Base-by-base conservation (phyloP, 1,140 invertebrate genomes). In the Drosophila ficusphila region DNA sequence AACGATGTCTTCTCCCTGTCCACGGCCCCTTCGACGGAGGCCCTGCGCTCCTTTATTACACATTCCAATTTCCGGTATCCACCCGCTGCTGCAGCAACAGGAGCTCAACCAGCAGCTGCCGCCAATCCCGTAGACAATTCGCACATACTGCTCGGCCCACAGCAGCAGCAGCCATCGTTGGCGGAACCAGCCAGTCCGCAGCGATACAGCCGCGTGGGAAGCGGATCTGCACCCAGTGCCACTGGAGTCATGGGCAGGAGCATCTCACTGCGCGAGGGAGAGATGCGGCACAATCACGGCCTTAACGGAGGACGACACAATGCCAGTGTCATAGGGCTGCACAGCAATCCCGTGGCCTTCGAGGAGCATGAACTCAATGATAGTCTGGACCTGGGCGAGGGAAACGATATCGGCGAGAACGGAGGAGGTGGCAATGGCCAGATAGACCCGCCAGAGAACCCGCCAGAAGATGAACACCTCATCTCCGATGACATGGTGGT, bases 61-160 rank as follows among this genome's bases (percentile, higher is more conserved):
- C 83, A 89, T 79, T 89, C 83, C 78, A 89, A 79, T 25, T 85
- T 85, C 27, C 78, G 81, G 6, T 76, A 86, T 29, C 76, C 71
- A 42, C 48, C 61, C 4, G 31, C 75, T 6, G 34, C 34, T 8
- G 34, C 27, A n/a, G 9, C 25, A 2, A 9, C 33, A 16, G 51
- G 29, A 7, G 31, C 29, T 9, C 12, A 14, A 21, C 61, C 42
- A 38, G 34, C 31, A 4, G 31, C 38, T 14, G 34, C 31, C 6
- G 31, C 38, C 16, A 44, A 54, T 2, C 51, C 42, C n/a, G 58
- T 38, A 11, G 81, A 79, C 21, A 83, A 76, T 36, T 12, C 79
- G 41, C 64, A 83, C 54, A 65, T 70, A 25, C 36, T 74, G 34
- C 54, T 83, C 14, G 51, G 56, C 12, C 49, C 62, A 52, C 78